Base-by-base conservation (phyloP, 2,888 invertebrate species). In the Drosophila bunnanda region DNA sequence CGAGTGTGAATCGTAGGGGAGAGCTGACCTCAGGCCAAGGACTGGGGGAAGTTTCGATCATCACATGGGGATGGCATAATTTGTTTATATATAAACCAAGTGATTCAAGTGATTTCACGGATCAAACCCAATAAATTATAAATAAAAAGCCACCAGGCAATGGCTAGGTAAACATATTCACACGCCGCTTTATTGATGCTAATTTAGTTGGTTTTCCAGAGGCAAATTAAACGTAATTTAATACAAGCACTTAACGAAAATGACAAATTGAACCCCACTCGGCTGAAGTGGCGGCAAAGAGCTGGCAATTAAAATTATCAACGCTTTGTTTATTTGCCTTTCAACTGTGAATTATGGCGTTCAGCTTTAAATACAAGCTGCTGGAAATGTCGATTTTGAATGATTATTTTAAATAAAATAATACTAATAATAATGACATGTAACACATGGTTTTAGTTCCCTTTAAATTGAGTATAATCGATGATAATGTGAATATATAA, bases 101-200 rank as follows among this genome's bases (percentile, higher is more conserved):
- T 86, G 85, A 85, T 85, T 81, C 69, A 76, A 82, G 72, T 86
- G 85, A 86, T 85, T 81, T 85, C 86, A 85, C 76, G 82, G 39
- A 38, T 54, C 53, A 34, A 62, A 46, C 20, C 64, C 25, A 54
- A 64, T 80, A 78, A 81, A 69, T 78, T 76, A 82, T 15, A 32
- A 9, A 17, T 28, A 78, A 75, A 79, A 80, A 73, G 66, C 79
- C 67, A 70, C 67, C 79, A 65, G 55, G 70, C 57, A 77, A 61
- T 62, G 13, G 20, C n/a, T n/a, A 13, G 15, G 36, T n/a, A 79
- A 72, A 79, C 71, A 78, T 65, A 78, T 80, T 83, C 80, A 76
- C 74, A 80, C 77, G 75, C 68, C 64, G 69, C 69, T 59, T 55
- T 52, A 78, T 76, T 75, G 68, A 69, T 75, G 65, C 54, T 66